These are phyloP conservation scores for Trilocha varians DNA, from an alignment of 2,888 invertebrate genomes.

Conservation along the genomic window DNA sequence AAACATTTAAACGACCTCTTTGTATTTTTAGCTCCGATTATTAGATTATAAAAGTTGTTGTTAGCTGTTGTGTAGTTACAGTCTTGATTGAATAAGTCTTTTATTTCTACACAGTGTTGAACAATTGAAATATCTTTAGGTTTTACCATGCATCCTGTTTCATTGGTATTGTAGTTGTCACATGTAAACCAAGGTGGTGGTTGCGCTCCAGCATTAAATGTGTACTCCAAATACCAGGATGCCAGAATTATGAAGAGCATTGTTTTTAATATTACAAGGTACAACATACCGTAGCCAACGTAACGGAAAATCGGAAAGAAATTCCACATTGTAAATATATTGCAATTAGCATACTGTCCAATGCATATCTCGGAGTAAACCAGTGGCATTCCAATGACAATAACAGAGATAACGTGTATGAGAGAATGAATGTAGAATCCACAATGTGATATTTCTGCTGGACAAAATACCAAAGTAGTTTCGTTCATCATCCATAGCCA, in stretches of 20 bases:
- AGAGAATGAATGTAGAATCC: constrained; percentile 38
- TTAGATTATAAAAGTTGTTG: constrained; percentile 44
- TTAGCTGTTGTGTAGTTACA: constrained; percentile 57
- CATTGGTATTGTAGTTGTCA: constrained; percentile 34
- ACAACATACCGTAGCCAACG: constrained; percentile 42
- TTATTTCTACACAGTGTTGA: constrained; percentile 56
- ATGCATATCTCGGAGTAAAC: constrained; percentile 58
- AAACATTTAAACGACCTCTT: constrained; percentile 22
- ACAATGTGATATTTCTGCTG: constrained; percentile 39
- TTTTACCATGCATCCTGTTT: constrained; percentile 57
- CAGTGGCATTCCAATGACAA: constrained; percentile 51
- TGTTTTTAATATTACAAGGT: constrained; percentile 38
- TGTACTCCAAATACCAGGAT: constrained; percentile 51
- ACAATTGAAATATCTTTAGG: constrained; percentile 46
- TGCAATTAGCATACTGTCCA: constrained; percentile 53
- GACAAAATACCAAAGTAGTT: constrained; percentile 31
- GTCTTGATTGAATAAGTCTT: constrained; percentile 41
- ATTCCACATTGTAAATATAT: constrained; percentile 48
- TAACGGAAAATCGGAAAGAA: constrained; percentile 50
- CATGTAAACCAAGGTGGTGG: constrained; percentile 56
- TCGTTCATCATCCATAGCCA: constrained; percentile 60
- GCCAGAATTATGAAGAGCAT: constrained; percentile 37
- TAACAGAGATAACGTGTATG: constrained; percentile 31
- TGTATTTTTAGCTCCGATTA: constrained; percentile 44
- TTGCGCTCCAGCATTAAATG: constrained; percentile 40